Evolutionary conservation across 2,797 vertebrate species (phyloP).

Genomic region (Periparus ater): DNA sequence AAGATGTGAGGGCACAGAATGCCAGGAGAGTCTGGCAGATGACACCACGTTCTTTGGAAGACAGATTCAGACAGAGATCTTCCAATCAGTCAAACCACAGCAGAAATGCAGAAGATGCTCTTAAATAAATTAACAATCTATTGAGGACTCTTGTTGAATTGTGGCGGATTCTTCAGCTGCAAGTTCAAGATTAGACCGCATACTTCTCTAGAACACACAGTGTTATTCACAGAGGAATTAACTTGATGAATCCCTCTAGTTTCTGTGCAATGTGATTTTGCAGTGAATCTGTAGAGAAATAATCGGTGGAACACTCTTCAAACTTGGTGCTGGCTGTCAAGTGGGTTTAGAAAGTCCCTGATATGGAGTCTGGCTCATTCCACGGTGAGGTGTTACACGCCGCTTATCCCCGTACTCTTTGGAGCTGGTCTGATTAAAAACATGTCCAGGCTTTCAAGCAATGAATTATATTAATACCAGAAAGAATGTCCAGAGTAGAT

Average conservation of each 20-base stretch:
- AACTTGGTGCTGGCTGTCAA: neutral
- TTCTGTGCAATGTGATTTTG: neutral
- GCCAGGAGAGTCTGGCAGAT: neutral
- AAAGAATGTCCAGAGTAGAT: conserved; percentile 51
- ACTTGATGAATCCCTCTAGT: neutral
- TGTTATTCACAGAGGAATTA: neutral
- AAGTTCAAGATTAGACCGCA: neutral
- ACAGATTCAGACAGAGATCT: neutral
- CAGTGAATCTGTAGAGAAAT: neutral
- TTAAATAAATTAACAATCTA: neutral
- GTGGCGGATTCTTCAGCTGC: neutral
- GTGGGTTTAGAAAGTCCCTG: neutral
- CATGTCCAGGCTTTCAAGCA: conserved; percentile 37
- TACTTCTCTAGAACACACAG: neutral
- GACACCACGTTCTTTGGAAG: neutral
- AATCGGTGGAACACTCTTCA: neutral
- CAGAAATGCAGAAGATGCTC: neutral
- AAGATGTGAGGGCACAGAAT: neutral
- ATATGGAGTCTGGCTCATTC: neutral
- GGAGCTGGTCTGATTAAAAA: conserved; percentile 24
- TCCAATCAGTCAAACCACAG: neutral
- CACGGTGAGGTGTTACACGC: neutral
- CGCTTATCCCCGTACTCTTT: conserved; percentile 9
- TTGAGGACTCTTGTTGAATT: neutral
- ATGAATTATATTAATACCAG: conserved; percentile 30